These are phyloP conservation scores for Parazoanthus swiftii DNA, from an alignment of 92 coral and sea anemone species.

Conservation along the genomic window DNA sequence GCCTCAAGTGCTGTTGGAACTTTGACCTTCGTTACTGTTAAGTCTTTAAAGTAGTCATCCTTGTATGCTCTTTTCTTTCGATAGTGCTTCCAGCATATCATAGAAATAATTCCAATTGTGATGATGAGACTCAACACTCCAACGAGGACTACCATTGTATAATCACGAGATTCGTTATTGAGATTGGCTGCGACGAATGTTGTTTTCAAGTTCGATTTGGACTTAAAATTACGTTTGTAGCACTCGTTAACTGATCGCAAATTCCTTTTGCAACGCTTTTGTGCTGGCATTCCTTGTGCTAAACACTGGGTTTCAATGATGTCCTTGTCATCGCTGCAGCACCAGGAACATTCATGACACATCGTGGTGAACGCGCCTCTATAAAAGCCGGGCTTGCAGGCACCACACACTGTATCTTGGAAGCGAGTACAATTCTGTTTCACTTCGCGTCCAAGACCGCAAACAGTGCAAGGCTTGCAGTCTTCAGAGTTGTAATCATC, in stretches of 20 bases:
- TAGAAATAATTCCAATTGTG: too few species aligned
- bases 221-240: not conserved
- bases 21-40: not conserved
- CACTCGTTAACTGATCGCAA: not conserved
- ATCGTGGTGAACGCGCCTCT: not conserved
- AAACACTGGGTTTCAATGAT: slow-evolving; percentile 20
- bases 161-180: not conserved
- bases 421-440: slow-evolving; percentile 25
- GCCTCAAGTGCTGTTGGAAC: not conserved
- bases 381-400: slow-evolving; percentile 44
- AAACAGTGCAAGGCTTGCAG: slow-evolving; percentile 37
- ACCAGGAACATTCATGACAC: slow-evolving; percentile 51
- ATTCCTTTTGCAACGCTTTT: slow-evolving; percentile 15
- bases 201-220: not conserved
- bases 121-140: not conserved
- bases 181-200: not conserved
- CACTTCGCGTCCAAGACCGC: slow-evolving; percentile 33
- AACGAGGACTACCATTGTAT: not conserved
- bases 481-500: not conserved
- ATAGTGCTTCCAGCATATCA: not conserved
- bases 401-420: slow-evolving; percentile 45
- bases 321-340: slow-evolving; percentile 46
- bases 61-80: not conserved
- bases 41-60: not conserved
- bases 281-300: slow-evolving; percentile 20